Conservation (phyloP, 2,113 vertebrate genomes). For the Corvus moneduloides region DNA sequence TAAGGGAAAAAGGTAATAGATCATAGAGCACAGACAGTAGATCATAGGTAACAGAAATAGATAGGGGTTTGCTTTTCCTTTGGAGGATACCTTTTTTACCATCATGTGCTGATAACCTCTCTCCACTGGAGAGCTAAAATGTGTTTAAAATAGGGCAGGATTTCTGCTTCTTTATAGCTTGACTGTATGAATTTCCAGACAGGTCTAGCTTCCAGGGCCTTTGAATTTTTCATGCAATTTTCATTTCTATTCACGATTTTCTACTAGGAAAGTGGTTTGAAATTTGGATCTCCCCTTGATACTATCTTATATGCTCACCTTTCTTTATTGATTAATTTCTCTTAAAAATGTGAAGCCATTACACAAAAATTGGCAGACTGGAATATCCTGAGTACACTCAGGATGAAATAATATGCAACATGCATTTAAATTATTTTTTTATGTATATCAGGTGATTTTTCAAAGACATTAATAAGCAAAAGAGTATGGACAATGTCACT, state of each 20-base stretch:
- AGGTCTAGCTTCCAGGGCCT: neutral
- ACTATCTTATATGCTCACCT: neutral
- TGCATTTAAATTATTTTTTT: neutral
- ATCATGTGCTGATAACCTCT: neutral
- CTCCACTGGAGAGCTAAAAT: neutral
- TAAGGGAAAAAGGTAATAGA: neutral
- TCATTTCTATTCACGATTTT: slow-evolving; percentile 7
- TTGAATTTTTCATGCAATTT: slow-evolving; percentile 40
- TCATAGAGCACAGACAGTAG: neutral
- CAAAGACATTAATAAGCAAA: neutral
- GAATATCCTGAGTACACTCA: neutral
- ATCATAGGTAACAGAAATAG: neutral
- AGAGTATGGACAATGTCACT: neutral
- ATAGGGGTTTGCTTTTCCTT: neutral
- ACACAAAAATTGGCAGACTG: neutral
- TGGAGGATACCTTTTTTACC: neutral
- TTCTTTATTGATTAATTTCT: neutral
- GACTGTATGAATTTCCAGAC: neutral
- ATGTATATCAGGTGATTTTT: neutral
- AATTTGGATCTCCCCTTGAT: neutral
- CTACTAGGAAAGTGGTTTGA: neutral
- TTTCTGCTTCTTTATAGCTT: neutral
- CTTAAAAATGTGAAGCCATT: neutral
- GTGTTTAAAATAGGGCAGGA: neutral
- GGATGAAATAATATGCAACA: neutral